Base-by-base conservation (phyloP, 1,140 invertebrate genomes). In the Bombus pascuorum region DNA sequence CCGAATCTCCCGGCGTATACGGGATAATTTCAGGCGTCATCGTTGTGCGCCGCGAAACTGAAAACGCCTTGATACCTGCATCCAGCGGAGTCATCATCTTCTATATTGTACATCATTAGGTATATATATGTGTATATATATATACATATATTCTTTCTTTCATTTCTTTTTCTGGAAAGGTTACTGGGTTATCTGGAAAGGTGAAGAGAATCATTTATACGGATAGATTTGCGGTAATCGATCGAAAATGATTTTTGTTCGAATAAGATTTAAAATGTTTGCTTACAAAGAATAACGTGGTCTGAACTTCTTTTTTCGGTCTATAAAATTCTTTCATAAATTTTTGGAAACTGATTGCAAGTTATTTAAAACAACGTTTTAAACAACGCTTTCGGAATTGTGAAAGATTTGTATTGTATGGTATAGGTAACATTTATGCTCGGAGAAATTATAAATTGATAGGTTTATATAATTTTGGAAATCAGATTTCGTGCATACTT, bases 21-120 rank as follows among this genome's bases (percentile, higher is more conserved):
- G 39, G 78, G 83, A 91, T 91, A 89, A 91, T 91, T 91, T 91
- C 88, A 87, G 87, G 88, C 83, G 71, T 81, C 86, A 78, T 47
- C 62, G 10, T 15, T 25, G 25, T 32, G 13, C 44, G 25, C 34
- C 77, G 83, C 37, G 12, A 62, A 85, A 81, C 84, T 81, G 15
- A 34, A 66, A 66, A 66, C 15, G 8, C 57, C 68, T 79, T 47
- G n/a, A 47, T 32, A 71, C 9, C 10, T 42, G 37, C 25, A 5
- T 15, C 9, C 28, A 12, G 2, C 37, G 22, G 1, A 39, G 25
- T 39, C 68, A 37, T 25, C 22, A 12, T 1, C 37, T 25, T 18
- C 68, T 9, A 39, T 22, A 39, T 53, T 53, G 5, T 18, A 9
- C 22, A 10, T 42, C 39, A 4, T n/a, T 8, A 42, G 3, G 12